A percentile compares a stretch with the other conserved stretches of the same genome.
These are phyloP conservation scores for Zaprionus gabonicus DNA, from an alignment of 1,140 invertebrate species.

Conservation along the genomic window DNA sequence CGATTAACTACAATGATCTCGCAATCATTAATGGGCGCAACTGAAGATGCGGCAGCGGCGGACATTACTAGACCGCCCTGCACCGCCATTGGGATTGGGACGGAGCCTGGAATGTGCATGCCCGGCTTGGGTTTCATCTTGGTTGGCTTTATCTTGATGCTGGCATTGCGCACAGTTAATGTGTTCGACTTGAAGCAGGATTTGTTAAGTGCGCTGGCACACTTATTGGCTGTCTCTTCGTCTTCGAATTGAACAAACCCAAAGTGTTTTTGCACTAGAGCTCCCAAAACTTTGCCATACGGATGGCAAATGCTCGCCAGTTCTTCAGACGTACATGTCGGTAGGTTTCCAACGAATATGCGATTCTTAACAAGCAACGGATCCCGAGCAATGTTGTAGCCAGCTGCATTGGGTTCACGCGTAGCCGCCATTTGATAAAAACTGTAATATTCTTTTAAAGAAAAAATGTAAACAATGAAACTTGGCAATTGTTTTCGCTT, in stretches of 20 bases:
- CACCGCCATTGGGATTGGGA: conserved; percentile 24
- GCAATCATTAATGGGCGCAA: conserved; percentile 89
- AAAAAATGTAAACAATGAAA: conserved; percentile 17
- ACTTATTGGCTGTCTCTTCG: conserved; percentile 89
- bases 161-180: conserved; percentile 86
- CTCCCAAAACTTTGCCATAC: conserved; percentile 90
- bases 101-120: neutral
- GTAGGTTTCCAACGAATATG: conserved; percentile 91
- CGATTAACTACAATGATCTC: conserved; percentile 94
- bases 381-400: conserved; percentile 85
- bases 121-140: conserved; percentile 51
- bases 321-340: conserved; percentile 87
- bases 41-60: conserved; percentile 84
- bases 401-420: neutral
- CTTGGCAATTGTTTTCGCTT: neutral
- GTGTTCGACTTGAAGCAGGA: conserved; percentile 89
- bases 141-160: conserved; percentile 77
- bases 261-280: conserved; percentile 91
- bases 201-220: conserved; percentile 89
- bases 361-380: conserved; percentile 88
- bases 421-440: conserved; percentile 21
- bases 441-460: neutral
- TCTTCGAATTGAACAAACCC: conserved; percentile 94
- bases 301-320: conserved; percentile 90
- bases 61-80: conserved; percentile 63